These are phyloP conservation scores for Adrianichthys oophorus DNA, from an alignment of 2,797 vertebrate species.

Conservation along the genomic window DNA sequence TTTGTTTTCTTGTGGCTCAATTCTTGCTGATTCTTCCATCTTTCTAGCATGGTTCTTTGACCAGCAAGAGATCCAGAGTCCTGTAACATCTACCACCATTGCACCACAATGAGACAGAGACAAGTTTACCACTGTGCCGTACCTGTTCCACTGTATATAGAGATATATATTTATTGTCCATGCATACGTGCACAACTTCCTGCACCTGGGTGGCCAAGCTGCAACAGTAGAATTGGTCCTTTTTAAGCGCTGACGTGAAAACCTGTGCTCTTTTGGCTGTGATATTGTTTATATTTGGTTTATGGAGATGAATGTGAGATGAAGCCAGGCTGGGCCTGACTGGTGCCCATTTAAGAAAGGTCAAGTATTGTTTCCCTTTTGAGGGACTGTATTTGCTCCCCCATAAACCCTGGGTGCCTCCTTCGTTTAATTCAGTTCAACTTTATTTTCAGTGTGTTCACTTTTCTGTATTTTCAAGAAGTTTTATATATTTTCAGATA, in stretches of 20 bases:
- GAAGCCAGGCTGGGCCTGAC: slow-evolving; percentile 47
- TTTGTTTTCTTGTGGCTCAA: not conserved
- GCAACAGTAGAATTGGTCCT: slow-evolving; percentile 38
- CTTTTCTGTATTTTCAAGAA: slow-evolving; percentile 23
- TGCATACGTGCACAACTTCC: slow-evolving; percentile 43
- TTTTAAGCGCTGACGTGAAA: slow-evolving; percentile 37
- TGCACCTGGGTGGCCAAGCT: slow-evolving; percentile 43
- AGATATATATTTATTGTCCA: slow-evolving; percentile 69
- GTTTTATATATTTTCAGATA: slow-evolving; percentile 32
- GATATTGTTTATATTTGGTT: slow-evolving; percentile 44
- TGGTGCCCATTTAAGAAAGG: slow-evolving; percentile 27
- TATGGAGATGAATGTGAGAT: slow-evolving; percentile 43
- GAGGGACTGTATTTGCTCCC: slow-evolving; percentile 40
- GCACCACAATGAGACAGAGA: slow-evolving; percentile 22
- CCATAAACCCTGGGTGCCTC: slow-evolving; percentile 51
- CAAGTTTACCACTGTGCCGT: slow-evolving; percentile 59
- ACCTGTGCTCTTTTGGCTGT: slow-evolving; percentile 36
- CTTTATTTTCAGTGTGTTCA: slow-evolving; percentile 21
- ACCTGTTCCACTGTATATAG: slow-evolving; percentile 66
- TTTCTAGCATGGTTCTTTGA: slow-evolving; percentile 88
- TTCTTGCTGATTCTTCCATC: not conserved
- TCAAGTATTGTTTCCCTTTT: slow-evolving; percentile 36
- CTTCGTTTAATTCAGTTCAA: slow-evolving; percentile 37
- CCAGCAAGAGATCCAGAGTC: slow-evolving; percentile 90
- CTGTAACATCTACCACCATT: slow-evolving; percentile 73